A percentile compares a stretch with the other conserved stretches of the same genome.
phyloP scores from a whole-genome alignment of 2,113 vertebrate genomes.

The Oncorhynchus nerka region DNA sequence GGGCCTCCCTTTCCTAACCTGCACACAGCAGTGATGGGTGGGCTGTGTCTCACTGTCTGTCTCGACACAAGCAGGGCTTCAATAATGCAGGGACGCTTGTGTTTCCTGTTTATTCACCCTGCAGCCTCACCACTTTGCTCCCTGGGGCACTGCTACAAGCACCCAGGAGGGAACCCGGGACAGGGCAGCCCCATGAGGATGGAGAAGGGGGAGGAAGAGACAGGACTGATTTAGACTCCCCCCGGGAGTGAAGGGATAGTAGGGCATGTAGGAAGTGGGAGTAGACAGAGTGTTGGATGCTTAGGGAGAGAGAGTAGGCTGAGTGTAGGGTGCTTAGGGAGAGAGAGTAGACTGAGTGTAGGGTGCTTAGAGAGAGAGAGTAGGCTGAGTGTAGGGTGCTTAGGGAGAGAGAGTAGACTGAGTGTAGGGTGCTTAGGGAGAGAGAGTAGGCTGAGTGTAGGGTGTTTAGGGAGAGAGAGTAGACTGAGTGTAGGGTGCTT shows the following conservation, averaged over 20 bases:
- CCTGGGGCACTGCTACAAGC: not conserved
- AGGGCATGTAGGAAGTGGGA: not conserved
- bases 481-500: too few species aligned
- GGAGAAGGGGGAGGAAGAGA: not conserved
- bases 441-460: too few species aligned
- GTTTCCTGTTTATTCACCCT: conserved; percentile 53
- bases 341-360: not conserved
- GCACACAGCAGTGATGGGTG: not conserved
- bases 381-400: not conserved
- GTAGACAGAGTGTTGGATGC: too few species aligned
- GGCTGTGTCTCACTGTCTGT: not conserved
- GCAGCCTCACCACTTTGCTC: conserved; percentile 10
- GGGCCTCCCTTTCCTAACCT: not conserved
- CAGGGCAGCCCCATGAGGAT: not conserved
- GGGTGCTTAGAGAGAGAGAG: not conserved
- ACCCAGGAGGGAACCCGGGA: not conserved
- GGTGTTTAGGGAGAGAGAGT: too few species aligned
- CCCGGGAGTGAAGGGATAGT: not conserved
- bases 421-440: not conserved
- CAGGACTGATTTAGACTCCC: not conserved
- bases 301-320: not conserved
- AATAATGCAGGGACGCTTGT: conserved; percentile 12
- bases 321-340: not conserved
- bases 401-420: not conserved
- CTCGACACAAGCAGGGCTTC: not conserved